A percentile compares a stretch with the other conserved stretches of the same genome.
Conservation (phyloP, 2,797 vertebrate genomes). For the Sebastes nivosus region DNA sequence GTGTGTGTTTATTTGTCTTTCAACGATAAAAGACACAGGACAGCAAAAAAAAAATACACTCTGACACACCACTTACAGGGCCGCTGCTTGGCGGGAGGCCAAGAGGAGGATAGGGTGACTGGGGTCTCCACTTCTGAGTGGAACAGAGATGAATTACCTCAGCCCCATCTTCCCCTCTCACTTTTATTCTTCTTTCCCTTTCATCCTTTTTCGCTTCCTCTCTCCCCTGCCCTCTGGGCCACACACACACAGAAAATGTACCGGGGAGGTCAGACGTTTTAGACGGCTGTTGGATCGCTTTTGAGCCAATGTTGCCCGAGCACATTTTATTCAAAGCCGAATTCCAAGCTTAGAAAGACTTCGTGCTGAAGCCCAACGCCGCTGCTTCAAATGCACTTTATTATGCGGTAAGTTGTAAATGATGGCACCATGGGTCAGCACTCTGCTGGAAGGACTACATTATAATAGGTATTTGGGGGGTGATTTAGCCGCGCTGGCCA, state of each 20-base stretch:
- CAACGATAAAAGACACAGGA: constrained; percentile 23
- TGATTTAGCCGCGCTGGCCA: constrained; percentile 62
- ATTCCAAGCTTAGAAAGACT: constrained; percentile 43
- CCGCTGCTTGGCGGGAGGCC: constrained; percentile 40
- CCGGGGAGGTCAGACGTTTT: constrained; percentile 52
- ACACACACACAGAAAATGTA: constrained; percentile 34
- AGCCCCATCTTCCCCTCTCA: constrained; percentile 12
- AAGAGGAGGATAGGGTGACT: constrained; percentile 45
- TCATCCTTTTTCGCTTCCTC: constrained; percentile 28
- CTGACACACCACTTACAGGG: constrained; percentile 36
- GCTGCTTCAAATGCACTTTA: constrained; percentile 55
- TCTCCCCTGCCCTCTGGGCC: constrained; percentile 24
- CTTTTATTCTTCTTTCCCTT: constrained; percentile 47
- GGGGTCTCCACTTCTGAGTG: constrained; percentile 38
- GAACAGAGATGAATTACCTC: constrained; percentile 57
- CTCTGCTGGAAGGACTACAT: constrained; percentile 60
- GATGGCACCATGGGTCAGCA: constrained; percentile 67
- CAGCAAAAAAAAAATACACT: constrained; percentile 4
- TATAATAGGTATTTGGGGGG: constrained; percentile 58
- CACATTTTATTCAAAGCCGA: constrained; percentile 46
- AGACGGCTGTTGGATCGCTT: constrained; percentile 47
- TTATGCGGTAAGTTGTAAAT: constrained; percentile 71
- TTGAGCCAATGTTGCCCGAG: constrained; percentile 16
- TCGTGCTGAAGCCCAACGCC: constrained; percentile 24
- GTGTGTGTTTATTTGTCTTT: constrained; percentile 40